phyloP scores from a whole-genome alignment of 2,113 vertebrate species.

The Datnioides undecimradiatus region DNA sequence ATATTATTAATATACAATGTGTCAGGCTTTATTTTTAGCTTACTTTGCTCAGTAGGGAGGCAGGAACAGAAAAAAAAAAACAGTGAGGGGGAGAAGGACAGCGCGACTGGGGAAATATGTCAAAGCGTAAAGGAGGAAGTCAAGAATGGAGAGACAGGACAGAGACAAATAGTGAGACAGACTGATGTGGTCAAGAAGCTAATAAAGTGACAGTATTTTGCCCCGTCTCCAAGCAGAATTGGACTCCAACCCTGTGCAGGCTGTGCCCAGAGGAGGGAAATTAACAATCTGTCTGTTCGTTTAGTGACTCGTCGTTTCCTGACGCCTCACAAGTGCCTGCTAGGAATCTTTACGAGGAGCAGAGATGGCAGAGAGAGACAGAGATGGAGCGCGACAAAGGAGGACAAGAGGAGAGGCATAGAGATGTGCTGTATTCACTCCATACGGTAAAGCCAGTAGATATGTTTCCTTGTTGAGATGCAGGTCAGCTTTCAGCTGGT shows the following conservation, averaged over 20 bases:
- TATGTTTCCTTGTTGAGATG: neutral
- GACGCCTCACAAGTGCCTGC: slow-evolving; percentile 47
- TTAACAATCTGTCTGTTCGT: slow-evolving; percentile 71
- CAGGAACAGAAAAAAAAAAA: slow-evolving; percentile 2
- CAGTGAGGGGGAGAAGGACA: neutral
- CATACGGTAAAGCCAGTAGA: neutral
- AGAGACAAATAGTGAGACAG: slow-evolving; percentile 22
- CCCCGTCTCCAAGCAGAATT: slow-evolving; percentile 48
- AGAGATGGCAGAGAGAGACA: slow-evolving; percentile 5
- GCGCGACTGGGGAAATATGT: slow-evolving; percentile 14
- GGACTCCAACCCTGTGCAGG: slow-evolving; percentile 50
- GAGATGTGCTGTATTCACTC: neutral
- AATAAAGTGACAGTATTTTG: slow-evolving; percentile 55
- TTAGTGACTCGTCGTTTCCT: slow-evolving; percentile 57
- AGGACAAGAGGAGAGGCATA: neutral
- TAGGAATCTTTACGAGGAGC: slow-evolving; percentile 68
- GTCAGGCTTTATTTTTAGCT: slow-evolving; percentile 62
- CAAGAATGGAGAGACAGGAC: slow-evolving; percentile 4
- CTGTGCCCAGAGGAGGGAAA: slow-evolving; percentile 54
- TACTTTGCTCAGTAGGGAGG: slow-evolving; percentile 24
- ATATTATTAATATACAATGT: slow-evolving; percentile 65
- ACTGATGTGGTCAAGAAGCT: slow-evolving; percentile 41
- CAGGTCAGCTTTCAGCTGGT: slow-evolving; percentile 13
- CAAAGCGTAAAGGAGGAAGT: slow-evolving; percentile 13
- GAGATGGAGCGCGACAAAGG: slow-evolving; percentile 19